Evolutionary conservation across 1,140 invertebrate genomes (phyloP).

Genomic region (Listronotus bonariensis): DNA sequence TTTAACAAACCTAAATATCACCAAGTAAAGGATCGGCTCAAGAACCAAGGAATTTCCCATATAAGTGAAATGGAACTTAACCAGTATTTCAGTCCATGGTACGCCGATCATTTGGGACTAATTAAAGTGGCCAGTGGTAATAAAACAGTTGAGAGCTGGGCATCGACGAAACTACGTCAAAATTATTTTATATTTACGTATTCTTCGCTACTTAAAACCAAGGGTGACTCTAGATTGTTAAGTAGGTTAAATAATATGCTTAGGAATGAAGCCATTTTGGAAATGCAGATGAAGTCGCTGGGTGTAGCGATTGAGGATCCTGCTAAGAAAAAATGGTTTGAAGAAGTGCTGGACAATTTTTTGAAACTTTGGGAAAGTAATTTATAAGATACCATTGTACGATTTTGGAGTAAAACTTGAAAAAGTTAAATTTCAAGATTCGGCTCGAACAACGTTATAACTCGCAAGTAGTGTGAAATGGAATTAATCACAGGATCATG

Average conservation of each 20-base stretch:
- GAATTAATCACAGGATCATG: no score
- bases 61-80: conserved; percentile 70
- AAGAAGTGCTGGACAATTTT: conserved; percentile 85
- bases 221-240: conserved; percentile 70
- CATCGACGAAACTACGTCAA: conserved; percentile 70
- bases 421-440: background rate
- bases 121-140: conserved; percentile 82
- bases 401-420: background rate
- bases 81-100: conserved; percentile 80
- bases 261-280: conserved; percentile 81
- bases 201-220: conserved; percentile 71
- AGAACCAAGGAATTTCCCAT: conserved; percentile 70
- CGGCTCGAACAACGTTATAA: background rate
- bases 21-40: conserved; percentile 78
- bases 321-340: conserved; percentile 76
- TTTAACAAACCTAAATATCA: conserved; percentile 76
- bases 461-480: background rate
- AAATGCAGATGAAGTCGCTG: conserved; percentile 77
- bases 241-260: conserved; percentile 72
- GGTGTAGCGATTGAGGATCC: conserved; percentile 75
- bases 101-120: conserved; percentile 78
- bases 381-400: conserved; percentile 31
- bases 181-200: conserved; percentile 83
- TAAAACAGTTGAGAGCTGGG: conserved; percentile 77
- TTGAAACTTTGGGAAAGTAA: conserved; percentile 87